Conservation (phyloP, 2,888 invertebrate genomes). For the Dasypolia templi region DNA sequence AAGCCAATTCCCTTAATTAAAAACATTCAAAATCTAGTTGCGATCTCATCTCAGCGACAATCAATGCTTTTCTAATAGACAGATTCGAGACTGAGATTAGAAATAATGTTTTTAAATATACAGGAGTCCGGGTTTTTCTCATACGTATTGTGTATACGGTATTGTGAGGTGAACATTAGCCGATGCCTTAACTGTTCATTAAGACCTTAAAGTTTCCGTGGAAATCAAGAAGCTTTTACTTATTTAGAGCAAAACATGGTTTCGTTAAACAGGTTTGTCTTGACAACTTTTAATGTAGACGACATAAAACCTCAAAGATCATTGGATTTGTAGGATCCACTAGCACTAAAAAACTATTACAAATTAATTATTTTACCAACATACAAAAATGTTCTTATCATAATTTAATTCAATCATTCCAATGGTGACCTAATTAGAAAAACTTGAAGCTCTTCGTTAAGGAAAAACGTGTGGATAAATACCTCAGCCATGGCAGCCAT, state of each 20-base stretch:
- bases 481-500: not conserved
- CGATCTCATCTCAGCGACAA: not conserved
- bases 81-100: not conserved
- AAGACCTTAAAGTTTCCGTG: not conserved
- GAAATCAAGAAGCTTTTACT: too few relatives aligned
- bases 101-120: not conserved
- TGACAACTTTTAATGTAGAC: too few relatives aligned
- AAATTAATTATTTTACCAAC: not conserved
- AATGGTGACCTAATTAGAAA: constrained; percentile 43
- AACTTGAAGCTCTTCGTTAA: constrained; percentile 18
- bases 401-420: constrained; percentile 12
- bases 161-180: not conserved
- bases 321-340: too few relatives aligned
- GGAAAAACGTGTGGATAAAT: constrained; percentile 43
- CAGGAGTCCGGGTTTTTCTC: too few relatives aligned
- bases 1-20: not conserved
- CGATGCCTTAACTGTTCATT: not conserved
- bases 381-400: not conserved
- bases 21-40: too few relatives aligned
- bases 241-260: not conserved
- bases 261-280: not conserved
- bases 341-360: too few relatives aligned
- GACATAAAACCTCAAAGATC: too few relatives aligned
- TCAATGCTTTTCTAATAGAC: not conserved
- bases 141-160: too few relatives aligned